Percentiles rank a stretch among this genome's conserved stretches.
These are phyloP conservation scores for Mamestra configurata DNA, from an alignment of 1,140 invertebrate species.

Conservation along the genomic window DNA sequence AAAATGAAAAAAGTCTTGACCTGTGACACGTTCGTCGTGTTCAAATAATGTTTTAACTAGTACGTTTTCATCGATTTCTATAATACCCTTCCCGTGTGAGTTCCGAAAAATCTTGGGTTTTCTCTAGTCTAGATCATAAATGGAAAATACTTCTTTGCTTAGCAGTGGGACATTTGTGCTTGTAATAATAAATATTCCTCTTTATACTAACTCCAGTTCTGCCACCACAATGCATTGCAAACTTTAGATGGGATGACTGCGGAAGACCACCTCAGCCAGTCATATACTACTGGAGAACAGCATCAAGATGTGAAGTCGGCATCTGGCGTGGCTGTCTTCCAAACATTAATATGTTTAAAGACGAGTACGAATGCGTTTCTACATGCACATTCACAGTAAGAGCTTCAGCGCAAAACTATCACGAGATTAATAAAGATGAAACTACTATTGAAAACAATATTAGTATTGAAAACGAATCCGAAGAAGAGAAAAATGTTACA, in stretches of 20 bases:
- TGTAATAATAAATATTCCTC: not conserved
- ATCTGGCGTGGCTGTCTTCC: conserved; percentile 80
- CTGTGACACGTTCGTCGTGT: no score
- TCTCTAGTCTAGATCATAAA: no score
- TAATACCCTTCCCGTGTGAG: no score
- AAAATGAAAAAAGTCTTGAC: no score
- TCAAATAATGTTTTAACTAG: no score
- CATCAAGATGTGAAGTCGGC: conserved; percentile 79
- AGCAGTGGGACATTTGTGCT: no score
- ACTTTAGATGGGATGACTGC: conserved; percentile 79
- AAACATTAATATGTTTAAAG: conserved; percentile 79
- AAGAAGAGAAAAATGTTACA: no score
- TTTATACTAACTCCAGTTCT: conserved; percentile 66
- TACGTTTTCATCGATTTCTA: no score
- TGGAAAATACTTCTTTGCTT: no score
- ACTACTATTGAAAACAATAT: no score
- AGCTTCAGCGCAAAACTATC: conserved; percentile 64
- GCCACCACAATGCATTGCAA: conserved; percentile 73
- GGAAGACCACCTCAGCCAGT: conserved; percentile 68
- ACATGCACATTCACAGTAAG: conserved; percentile 76
- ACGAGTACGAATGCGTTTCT: conserved; percentile 78
- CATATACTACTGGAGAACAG: conserved; percentile 80
- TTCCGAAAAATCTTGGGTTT: no score
- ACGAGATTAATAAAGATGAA: conserved; percentile 41
- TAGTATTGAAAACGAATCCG: no score